Percentiles rank a stretch among this genome's conserved stretches.
phyloP scores from a whole-genome alignment of 2,113 vertebrate genomes.

The Ibidorhyncha struthersii region DNA sequence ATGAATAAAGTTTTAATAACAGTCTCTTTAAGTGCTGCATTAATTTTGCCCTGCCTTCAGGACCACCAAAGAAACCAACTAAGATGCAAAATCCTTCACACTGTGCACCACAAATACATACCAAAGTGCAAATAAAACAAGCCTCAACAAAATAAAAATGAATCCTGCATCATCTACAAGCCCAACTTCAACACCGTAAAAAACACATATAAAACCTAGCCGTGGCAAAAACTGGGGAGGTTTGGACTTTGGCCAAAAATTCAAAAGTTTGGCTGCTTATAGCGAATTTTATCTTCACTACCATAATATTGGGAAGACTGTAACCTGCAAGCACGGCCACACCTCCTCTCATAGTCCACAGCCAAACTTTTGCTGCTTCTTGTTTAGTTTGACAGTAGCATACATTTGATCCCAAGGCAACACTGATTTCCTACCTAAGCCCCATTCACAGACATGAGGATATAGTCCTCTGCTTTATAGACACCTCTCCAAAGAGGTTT shows the following conservation, averaged over 20 bases:
- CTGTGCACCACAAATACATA: background rate
- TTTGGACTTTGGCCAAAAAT: background rate
- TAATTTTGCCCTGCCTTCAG: slow-evolving; percentile 21
- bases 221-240: background rate
- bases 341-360: background rate
- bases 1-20: slow-evolving; percentile 29
- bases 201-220: background rate
- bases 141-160: slow-evolving; percentile 44
- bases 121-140: slow-evolving; percentile 21
- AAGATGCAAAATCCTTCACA: slow-evolving; percentile 28
- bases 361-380: background rate
- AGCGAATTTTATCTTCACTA: background rate
- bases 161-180: background rate
- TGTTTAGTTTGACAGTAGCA: background rate
- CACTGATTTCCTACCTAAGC: background rate
- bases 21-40: background rate
- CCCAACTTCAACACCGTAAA: background rate
- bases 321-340: background rate
- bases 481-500: background rate
- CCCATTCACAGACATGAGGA: background rate
- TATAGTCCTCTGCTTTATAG: background rate
- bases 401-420: background rate
- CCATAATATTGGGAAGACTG: background rate
- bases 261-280: background rate
- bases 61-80: slow-evolving; percentile 45